Base-by-base conservation (phyloP, 2,113 vertebrate genomes). In the Theristicus caerulescens region DNA sequence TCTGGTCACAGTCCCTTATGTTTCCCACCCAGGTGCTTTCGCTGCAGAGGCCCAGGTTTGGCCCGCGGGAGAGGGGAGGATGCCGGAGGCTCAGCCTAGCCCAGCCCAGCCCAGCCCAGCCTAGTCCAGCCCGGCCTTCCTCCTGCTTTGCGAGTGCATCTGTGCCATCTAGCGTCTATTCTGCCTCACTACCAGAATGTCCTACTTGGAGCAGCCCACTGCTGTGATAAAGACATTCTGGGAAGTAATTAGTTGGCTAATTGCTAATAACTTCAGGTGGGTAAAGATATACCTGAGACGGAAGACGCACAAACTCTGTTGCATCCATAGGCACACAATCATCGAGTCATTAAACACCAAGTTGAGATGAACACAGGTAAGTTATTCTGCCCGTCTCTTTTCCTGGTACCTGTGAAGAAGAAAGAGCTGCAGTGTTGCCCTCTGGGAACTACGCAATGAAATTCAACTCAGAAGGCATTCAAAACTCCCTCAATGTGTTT, bases 151-250 rank as follows among this genome's bases (percentile, higher is more conserved):
- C 58, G 26, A 17, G 64, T 24, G 27, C 66, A 9, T 25, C 51
- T 22, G 7, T 66, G 95, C 95, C 97, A 91, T 77, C 96, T 94
- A 94, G 96, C 38, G 96, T 13, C 67, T 9, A 9, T 14, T 72
- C 26, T 13, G 17, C 42, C 34, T 25, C 80, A 1, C 46, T 31
- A 12, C 44, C 16, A 10, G 16, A 36, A n/a, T 0, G 21, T 29
- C 22, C 40, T 51, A 1, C 3, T 8, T 6, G 36, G 26, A 64
- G 66, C 72, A 12, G 54, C 15, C 29, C 14, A 0, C 0, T 3
- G 8, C 2, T 29, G 36, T 3, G 9, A 8, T 3, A 13, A 3
- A 44, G 29, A 6, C 66, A 4, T 27, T 3, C 61, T 10, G 38
- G 27, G 26, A n/a, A 51, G 25, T 26, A 51, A 13, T 4, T n/a